Conservation (phyloP, 1,140 invertebrate species). For the Delia radicum region DNA sequence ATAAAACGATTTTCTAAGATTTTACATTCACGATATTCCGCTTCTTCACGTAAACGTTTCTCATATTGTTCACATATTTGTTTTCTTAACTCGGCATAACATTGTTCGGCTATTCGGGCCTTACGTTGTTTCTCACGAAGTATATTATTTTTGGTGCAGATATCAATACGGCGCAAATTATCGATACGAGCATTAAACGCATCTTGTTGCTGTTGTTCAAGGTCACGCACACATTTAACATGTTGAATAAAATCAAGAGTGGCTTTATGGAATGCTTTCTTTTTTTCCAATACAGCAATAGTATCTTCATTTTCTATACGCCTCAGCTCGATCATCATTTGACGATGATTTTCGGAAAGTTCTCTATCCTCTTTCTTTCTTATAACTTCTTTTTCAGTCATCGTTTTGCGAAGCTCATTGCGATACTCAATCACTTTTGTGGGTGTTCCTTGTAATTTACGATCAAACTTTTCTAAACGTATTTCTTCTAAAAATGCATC, state of each 20-base stretch:
- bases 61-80: slow-evolving; percentile 47
- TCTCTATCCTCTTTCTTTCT: slow-evolving; percentile 31
- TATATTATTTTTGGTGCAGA: slow-evolving; percentile 45
- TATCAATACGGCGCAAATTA: slow-evolving; percentile 41
- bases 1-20: slow-evolving; percentile 48
- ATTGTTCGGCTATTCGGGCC: slow-evolving; percentile 34
- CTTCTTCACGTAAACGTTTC: slow-evolving; percentile 34
- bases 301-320: slow-evolving; percentile 36
- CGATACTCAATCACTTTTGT: slow-evolving; percentile 32
- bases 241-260: slow-evolving; percentile 46
- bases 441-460: neutral
- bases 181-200: slow-evolving; percentile 42
- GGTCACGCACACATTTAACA: slow-evolving; percentile 38
- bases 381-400: slow-evolving; percentile 32
- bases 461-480: slow-evolving; percentile 43
- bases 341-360: slow-evolving; percentile 36
- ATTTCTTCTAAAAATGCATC: slow-evolving; percentile 40
- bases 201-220: slow-evolving; percentile 42
- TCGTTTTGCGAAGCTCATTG: slow-evolving; percentile 39
- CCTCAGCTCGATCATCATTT: slow-evolving; percentile 37
- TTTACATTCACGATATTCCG: slow-evolving; percentile 40
- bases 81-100: slow-evolving; percentile 35
- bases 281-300: slow-evolving; percentile 26
- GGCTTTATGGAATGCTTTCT: slow-evolving; percentile 34
- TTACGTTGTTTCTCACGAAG: slow-evolving; percentile 31